Conservation (phyloP, 2,888 invertebrate species). For the Thysanoteuthis rhombus region DNA sequence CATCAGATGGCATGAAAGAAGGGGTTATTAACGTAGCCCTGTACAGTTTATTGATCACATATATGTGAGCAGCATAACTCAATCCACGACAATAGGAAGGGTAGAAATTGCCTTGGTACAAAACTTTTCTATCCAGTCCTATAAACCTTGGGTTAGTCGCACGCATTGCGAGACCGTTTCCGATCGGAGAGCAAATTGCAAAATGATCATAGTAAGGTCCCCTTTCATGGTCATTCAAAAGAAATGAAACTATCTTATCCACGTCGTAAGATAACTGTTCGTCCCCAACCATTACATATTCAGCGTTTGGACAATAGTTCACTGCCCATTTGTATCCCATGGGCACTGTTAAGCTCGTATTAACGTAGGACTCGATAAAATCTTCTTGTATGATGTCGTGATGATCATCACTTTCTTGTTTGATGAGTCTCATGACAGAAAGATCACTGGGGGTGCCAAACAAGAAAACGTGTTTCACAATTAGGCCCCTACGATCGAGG, state of each 20-base stretch:
- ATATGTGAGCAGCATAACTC: background rate
- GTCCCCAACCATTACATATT: background rate
- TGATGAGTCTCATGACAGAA: background rate
- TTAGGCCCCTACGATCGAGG: background rate
- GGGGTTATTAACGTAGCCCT: background rate
- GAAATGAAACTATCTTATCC: constrained; percentile 39
- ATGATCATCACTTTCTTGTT: background rate
- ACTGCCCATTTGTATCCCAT: background rate
- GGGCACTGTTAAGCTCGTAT: background rate
- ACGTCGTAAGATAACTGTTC: constrained; percentile 42
- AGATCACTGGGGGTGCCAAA: background rate
- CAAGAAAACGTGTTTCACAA: background rate
- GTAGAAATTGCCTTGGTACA: background rate
- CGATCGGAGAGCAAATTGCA: background rate
- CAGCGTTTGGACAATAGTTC: background rate
- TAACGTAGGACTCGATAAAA: background rate
- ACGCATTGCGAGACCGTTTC: background rate
- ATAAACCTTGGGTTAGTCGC: background rate
- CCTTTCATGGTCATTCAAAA: background rate
- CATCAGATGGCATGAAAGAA: background rate
- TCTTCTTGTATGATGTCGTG: constrained; percentile 19
- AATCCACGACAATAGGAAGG: background rate
- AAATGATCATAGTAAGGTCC: background rate
- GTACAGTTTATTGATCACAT: background rate
- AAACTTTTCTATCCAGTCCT: background rate